Evolutionary conservation across 2,113 vertebrate species (phyloP).

Genomic region (Entelurus aequoreus): DNA sequence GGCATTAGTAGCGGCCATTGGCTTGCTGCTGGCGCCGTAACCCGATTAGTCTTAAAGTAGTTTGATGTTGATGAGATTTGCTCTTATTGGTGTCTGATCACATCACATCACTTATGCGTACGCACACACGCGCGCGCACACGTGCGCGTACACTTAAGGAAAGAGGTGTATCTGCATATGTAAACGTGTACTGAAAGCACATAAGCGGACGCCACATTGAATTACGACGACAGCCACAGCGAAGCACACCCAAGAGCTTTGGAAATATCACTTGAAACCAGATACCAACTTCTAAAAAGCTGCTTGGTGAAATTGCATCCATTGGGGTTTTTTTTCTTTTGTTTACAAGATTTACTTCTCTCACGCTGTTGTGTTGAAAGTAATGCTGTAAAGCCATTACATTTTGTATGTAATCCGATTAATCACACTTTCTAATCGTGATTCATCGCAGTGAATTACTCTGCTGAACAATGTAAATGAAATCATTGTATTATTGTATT

Average conservation of each 20-base stretch:
- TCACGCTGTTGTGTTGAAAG: no score
- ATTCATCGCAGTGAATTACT: no score
- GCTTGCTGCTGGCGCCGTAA: slow-evolving; percentile 64
- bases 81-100: slow-evolving; percentile 69
- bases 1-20: slow-evolving; percentile 69
- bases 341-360: no score
- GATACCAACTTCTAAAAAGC: no score
- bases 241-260: neutral
- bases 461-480: neutral
- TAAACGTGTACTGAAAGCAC: neutral
- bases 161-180: slow-evolving; percentile 7
- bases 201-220: neutral
- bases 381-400: no score
- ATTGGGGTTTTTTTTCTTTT: no score
- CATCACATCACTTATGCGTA: slow-evolving; percentile 48
- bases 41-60: slow-evolving; percentile 63
- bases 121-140: slow-evolving; percentile 4
- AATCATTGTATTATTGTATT: no score
- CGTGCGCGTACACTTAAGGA: neutral
- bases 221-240: neutral
- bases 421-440: no score
- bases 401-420: no score
- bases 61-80: slow-evolving; percentile 70
- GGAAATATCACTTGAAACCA: neutral
- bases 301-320: no score